These are phyloP conservation scores for Sitodiplosis mosellana DNA, from an alignment of 1,140 invertebrate species.

Conservation along the genomic window DNA sequence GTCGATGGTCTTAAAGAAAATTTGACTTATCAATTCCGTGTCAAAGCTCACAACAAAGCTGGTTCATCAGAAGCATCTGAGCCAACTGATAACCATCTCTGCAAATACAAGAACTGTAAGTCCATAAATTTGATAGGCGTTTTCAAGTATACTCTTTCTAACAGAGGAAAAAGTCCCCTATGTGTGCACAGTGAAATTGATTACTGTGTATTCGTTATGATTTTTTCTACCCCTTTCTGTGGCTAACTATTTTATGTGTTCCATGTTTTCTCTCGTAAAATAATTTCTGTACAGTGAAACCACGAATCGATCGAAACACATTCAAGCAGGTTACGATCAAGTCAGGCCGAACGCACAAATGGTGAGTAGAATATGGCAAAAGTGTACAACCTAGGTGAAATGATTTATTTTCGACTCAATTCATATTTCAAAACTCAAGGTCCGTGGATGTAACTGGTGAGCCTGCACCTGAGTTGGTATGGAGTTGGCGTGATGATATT, in stretches of 20 bases:
- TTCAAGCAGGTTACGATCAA: constrained; percentile 75
- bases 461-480: constrained; percentile 66
- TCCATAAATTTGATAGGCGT: too few relatives aligned
- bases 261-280: constrained; percentile 25
- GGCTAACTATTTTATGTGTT: too few relatives aligned
- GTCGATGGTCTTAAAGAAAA: constrained; percentile 84
- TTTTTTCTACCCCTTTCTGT: too few relatives aligned
- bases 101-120: constrained; percentile 86
- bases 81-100: constrained; percentile 77
- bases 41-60: constrained; percentile 82
- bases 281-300: constrained; percentile 52
- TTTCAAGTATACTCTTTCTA: neutral
- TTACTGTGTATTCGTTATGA: too few relatives aligned
- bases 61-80: constrained; percentile 74
- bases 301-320: constrained; percentile 78
- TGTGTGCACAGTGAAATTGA: too few relatives aligned
- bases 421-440: too few relatives aligned
- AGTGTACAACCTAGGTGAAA: too few relatives aligned
- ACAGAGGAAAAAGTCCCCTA: neutral
- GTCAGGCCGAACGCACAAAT: constrained; percentile 81
- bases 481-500: constrained; percentile 72
- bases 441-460: constrained; percentile 79
- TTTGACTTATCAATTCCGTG: constrained; percentile 83
- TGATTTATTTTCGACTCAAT: too few relatives aligned
- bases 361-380: too few relatives aligned